A percentile compares a stretch with the other conserved stretches of the same genome.
These are phyloP conservation scores for Brachypalpus laphriformis DNA, from an alignment of 2,888 invertebrate species.

Conservation along the genomic window DNA sequence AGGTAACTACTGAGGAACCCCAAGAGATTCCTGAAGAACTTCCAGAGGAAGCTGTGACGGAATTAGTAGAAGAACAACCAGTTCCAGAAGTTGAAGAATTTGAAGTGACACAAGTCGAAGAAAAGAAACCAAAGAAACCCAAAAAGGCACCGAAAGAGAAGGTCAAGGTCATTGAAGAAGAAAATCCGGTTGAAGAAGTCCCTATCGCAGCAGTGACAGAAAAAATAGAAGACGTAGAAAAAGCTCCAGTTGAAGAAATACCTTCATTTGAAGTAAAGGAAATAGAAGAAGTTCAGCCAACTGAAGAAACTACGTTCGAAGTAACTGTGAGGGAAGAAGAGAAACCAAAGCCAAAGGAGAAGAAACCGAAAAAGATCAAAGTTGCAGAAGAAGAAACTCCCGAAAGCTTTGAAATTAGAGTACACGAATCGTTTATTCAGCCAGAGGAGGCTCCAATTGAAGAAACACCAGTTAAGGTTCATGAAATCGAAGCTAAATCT, in stretches of 20 bases:
- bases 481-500: conserved; percentile 82
- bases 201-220: conserved; percentile 74
- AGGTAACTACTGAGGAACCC: conserved; percentile 76
- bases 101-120: conserved; percentile 55
- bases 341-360: conserved; percentile 55
- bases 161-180: conserved; percentile 50
- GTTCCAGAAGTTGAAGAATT: conserved; percentile 52
- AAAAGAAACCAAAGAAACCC: conserved; percentile 61
- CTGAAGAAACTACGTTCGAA: conserved; percentile 35
- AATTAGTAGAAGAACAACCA: conserved; percentile 76
- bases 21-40: conserved; percentile 59
- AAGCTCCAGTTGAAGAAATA: conserved; percentile 52
- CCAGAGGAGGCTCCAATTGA: conserved; percentile 67
- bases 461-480: conserved; percentile 75
- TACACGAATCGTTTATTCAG: conserved; percentile 76
- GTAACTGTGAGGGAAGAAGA: conserved; percentile 55
- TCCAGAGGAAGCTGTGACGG: conserved; percentile 29
- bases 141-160: conserved; percentile 62
- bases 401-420: conserved; percentile 76
- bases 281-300: conserved; percentile 31
- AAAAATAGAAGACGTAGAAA: conserved; percentile 71
- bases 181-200: conserved; percentile 82
- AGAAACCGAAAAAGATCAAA: conserved; percentile 53
- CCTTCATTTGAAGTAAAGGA: conserved; percentile 47
- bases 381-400: conserved; percentile 73